phyloP scores from a whole-genome alignment of 1,140 invertebrate species.

The Aphelenchoides fujianensis region DNA sequence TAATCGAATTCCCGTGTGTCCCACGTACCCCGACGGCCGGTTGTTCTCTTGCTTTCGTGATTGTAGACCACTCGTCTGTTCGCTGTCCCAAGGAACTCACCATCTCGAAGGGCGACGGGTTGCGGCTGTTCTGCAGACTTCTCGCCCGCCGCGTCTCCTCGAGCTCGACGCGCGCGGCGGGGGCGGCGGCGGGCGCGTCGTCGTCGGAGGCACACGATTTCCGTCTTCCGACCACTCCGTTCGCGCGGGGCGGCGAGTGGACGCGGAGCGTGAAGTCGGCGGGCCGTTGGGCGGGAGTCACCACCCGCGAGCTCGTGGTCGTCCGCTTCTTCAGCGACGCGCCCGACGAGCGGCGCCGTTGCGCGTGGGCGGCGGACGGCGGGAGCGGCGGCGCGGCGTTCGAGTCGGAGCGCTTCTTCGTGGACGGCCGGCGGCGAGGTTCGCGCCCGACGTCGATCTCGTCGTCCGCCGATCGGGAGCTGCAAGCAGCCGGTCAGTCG shows the following conservation, averaged over 20 bases:
- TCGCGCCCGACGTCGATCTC: neutral
- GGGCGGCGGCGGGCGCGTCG: neutral
- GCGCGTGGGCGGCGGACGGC: neutral
- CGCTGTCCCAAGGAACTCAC: no score
- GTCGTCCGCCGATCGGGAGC: neutral
- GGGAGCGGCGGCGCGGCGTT: neutral
- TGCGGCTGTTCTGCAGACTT: neutral
- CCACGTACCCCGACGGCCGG: no score
- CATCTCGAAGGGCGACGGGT: conserved; percentile 10
- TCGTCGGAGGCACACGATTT: neutral
- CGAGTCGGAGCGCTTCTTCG: neutral
- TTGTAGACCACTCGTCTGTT: no score
- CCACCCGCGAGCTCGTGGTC: neutral
- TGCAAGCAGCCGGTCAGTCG: neutral
- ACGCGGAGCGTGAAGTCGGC: neutral
- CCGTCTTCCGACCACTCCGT: neutral
- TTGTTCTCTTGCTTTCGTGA: no score
- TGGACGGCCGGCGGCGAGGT: neutral
- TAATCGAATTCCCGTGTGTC: no score
- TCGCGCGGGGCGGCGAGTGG: neutral
- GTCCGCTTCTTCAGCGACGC: neutral
- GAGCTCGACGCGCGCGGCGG: neutral
- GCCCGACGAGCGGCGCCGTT: neutral
- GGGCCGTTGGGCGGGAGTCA: neutral
- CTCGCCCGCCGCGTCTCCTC: neutral